phyloP scores from a whole-genome alignment of 2,888 invertebrate species.

The Melanostoma scalare region DNA sequence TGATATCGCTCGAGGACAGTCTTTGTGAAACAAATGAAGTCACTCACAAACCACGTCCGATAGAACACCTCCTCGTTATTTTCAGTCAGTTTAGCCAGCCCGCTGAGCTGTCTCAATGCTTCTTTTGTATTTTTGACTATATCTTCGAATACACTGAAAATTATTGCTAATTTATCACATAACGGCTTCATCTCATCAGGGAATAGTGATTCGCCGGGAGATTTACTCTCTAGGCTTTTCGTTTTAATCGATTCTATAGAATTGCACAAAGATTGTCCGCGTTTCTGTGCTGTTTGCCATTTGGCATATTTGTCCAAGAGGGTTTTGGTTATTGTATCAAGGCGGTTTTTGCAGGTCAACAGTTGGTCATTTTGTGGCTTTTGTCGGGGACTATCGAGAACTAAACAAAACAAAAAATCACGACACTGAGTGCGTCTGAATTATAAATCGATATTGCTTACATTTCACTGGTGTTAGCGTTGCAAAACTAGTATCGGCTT shows the following conservation, averaged over 20 bases:
- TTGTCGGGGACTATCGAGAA: conserved; percentile 75
- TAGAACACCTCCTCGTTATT: conserved; percentile 75
- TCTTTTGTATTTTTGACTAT: conserved; percentile 76
- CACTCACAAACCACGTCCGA: conserved; percentile 78
- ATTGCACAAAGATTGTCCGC: conserved; percentile 78
- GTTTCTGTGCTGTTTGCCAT: conserved; percentile 79
- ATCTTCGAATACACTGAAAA: conserved; percentile 77
- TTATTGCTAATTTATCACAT: conserved; percentile 78
- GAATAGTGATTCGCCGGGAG: conserved; percentile 67
- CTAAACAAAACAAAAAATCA: conserved; percentile 62
- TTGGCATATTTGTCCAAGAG: conserved; percentile 77
- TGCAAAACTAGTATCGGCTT: conserved; percentile 32
- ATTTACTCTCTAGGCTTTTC: conserved; percentile 74
- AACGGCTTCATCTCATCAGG: conserved; percentile 75
- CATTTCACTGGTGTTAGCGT: conserved; percentile 55
- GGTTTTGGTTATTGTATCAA: conserved; percentile 76
- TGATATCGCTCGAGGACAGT: conserved; percentile 76
- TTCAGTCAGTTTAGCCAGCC: conserved; percentile 76
- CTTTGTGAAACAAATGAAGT: conserved; percentile 76
- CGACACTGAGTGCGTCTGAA: too few relatives aligned
- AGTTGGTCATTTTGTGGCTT: conserved; percentile 60
- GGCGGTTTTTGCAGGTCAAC: conserved; percentile 71
- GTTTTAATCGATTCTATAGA: conserved; percentile 79
- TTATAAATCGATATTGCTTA: conserved; percentile 15
- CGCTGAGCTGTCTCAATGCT: conserved; percentile 76